These are phyloP conservation scores for Leptoclinus maculatus DNA, from an alignment of 2,797 vertebrate genomes.

Conservation along the genomic window DNA sequence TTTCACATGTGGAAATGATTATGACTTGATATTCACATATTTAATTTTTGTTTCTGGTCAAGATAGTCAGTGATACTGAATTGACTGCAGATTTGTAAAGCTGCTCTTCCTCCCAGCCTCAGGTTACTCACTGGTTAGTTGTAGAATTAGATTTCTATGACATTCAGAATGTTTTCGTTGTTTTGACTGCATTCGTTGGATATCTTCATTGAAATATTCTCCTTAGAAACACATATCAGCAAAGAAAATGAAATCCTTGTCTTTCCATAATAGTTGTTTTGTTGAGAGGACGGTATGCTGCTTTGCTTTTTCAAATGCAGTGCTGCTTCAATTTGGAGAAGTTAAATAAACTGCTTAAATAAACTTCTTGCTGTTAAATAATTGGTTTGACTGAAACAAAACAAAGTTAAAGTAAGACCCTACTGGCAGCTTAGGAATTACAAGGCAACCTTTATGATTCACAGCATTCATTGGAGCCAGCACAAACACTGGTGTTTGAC, in stretches of 20 bases:
- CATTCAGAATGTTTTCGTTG: not conserved
- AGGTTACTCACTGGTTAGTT: not conserved
- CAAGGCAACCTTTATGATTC: constrained; percentile 73
- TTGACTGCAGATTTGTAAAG: not conserved
- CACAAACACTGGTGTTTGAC: constrained; percentile 66
- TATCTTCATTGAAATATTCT: not conserved
- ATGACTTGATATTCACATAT: not conserved
- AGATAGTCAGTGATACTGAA: not conserved
- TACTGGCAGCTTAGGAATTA: constrained; percentile 55
- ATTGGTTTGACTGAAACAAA: constrained; percentile 61
- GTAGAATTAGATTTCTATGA: not conserved
- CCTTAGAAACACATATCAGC: not conserved
- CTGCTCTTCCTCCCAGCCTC: not conserved
- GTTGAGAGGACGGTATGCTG: constrained; percentile 8
- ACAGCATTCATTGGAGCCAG: constrained; percentile 63
- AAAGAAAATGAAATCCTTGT: constrained; percentile 9
- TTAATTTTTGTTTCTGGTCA: not conserved
- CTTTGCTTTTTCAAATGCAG: constrained; percentile 30
- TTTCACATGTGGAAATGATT: not conserved
- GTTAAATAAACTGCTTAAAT: constrained; percentile 22
- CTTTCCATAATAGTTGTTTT: constrained; percentile 11
- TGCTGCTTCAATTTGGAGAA: constrained; percentile 30
- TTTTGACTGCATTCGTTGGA: not conserved
- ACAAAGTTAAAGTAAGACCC: constrained; percentile 59
- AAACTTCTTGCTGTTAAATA: constrained; percentile 56